Evolutionary conservation across 2,113 vertebrate species (phyloP).

Genomic region (Corythornis madagascariensis): DNA sequence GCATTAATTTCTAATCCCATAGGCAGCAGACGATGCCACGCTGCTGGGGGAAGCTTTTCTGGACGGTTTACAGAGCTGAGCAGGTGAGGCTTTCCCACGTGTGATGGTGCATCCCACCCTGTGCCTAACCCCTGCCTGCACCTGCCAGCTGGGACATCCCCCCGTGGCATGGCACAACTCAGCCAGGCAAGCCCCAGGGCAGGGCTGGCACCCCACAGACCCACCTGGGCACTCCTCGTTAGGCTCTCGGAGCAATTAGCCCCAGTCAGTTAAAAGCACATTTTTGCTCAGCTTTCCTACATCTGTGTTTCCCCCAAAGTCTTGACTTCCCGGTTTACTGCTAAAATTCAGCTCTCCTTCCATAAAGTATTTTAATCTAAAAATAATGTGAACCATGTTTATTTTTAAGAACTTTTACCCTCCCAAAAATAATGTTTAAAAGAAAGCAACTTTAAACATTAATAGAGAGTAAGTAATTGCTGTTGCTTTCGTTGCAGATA

Average conservation of each 20-base stretch:
- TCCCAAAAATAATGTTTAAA: slow-evolving; percentile 72
- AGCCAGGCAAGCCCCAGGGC: fast-evolving
- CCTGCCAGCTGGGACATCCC: fast-evolving
- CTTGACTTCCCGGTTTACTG: slow-evolving; percentile 52
- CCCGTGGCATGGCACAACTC: fast-evolving
- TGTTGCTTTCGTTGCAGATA: slow-evolving; percentile 70
- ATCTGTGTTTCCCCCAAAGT: slow-evolving; percentile 6
- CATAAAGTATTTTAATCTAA: slow-evolving; percentile 63
- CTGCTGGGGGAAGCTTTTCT: neutral
- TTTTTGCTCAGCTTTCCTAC: slow-evolving; percentile 15
- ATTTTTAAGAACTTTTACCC: slow-evolving; percentile 68
- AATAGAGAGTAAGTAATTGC: slow-evolving; percentile 71
- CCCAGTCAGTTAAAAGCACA: neutral
- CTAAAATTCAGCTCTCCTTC: slow-evolving; percentile 44
- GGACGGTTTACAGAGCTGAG: fast-evolving
- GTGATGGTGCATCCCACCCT: neutral
- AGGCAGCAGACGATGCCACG: fast-evolving
- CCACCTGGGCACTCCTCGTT: neutral
- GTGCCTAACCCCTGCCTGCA: neutral
- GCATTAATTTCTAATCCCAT: neutral
- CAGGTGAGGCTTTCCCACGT: fast-evolving
- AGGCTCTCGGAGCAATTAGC: fast-evolving
- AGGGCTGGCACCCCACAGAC: neutral
- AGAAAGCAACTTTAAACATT: slow-evolving; percentile 69
- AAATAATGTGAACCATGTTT: slow-evolving; percentile 71